Percentiles rank a stretch among this genome's conserved stretches.
These are phyloP conservation scores for Globia sparganii DNA, from an alignment of 2,888 invertebrate species.

Conservation along the genomic window DNA sequence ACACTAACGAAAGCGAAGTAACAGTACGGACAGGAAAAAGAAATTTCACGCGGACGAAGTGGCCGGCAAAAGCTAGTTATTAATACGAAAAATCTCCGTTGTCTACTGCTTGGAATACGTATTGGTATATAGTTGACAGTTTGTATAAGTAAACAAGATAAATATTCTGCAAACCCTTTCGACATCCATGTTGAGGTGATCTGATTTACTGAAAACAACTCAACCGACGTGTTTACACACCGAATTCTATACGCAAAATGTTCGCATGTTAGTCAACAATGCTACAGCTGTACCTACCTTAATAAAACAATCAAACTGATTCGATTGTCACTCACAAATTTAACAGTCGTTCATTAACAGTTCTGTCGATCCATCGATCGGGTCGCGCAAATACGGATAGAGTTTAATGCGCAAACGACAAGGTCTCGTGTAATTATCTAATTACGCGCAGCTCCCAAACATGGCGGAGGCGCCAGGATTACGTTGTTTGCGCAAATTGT, in stretches of 20 bases:
- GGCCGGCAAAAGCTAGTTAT: not conserved
- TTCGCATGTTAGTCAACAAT: slow-evolving; percentile 37
- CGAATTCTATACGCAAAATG: slow-evolving; percentile 37
- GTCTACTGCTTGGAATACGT: not conserved
- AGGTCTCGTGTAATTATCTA: slow-evolving; percentile 83
- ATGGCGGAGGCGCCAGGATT: slow-evolving; percentile 75
- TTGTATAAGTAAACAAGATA: slow-evolving; percentile 5
- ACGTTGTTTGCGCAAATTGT: slow-evolving; percentile 83
- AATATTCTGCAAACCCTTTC: slow-evolving; percentile 7
- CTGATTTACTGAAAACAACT: slow-evolving; percentile 36
- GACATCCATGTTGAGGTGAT: slow-evolving; percentile 6
- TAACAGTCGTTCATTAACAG: slow-evolving; percentile 61
- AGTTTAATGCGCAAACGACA: slow-evolving; percentile 63
- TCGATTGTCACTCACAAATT: slow-evolving; percentile 64
- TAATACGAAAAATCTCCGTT: not conserved
- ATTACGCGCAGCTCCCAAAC: slow-evolving; percentile 76
- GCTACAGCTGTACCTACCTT: slow-evolving; percentile 21
- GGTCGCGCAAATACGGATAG: slow-evolving; percentile 40
- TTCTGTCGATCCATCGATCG: slow-evolving; percentile 60
- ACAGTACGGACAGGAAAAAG: not conserved
- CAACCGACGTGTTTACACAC: slow-evolving; percentile 25
- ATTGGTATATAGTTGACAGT: not conserved
- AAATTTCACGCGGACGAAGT: not conserved
- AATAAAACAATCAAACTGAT: slow-evolving; percentile 63
- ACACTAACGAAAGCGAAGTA: not conserved